phyloP scores from a whole-genome alignment of 2,797 vertebrate genomes.

The Phoebastria nigripes region DNA sequence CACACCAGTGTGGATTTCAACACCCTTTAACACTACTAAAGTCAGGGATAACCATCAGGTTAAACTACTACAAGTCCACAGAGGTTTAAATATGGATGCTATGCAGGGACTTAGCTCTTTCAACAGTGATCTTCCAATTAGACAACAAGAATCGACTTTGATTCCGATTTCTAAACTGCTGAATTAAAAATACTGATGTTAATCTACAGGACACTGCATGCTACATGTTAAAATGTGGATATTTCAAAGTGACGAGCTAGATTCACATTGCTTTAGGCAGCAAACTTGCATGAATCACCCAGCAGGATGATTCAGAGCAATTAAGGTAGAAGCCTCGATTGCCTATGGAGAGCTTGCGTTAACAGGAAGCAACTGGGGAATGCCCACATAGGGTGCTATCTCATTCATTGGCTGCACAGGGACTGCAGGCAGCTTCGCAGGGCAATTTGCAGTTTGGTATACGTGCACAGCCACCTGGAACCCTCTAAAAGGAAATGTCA shows the following conservation, averaged over 20 bases:
- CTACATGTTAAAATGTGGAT: background rate
- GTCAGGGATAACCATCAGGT: background rate
- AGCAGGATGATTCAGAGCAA: background rate
- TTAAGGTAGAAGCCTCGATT: background rate
- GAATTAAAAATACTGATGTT: background rate
- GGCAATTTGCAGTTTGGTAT: background rate
- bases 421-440: background rate
- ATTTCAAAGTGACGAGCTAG: background rate
- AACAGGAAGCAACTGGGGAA: background rate
- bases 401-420: background rate
- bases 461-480: background rate
- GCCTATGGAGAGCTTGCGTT: background rate
- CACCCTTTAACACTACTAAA: background rate
- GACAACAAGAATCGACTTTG: background rate
- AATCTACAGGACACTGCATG: background rate
- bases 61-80: background rate
- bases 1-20: background rate
- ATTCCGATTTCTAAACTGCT: background rate
- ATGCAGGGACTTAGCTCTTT: background rate
- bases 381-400: fast-evolving
- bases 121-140: background rate
- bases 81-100: background rate
- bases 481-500: background rate
- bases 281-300: background rate
- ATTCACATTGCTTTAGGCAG: background rate